Evolutionary conservation across 2,888 invertebrate genomes (phyloP), one percentile per base, ranked within the genome.

Genomic region (Chydorus sphaericus): DNA sequence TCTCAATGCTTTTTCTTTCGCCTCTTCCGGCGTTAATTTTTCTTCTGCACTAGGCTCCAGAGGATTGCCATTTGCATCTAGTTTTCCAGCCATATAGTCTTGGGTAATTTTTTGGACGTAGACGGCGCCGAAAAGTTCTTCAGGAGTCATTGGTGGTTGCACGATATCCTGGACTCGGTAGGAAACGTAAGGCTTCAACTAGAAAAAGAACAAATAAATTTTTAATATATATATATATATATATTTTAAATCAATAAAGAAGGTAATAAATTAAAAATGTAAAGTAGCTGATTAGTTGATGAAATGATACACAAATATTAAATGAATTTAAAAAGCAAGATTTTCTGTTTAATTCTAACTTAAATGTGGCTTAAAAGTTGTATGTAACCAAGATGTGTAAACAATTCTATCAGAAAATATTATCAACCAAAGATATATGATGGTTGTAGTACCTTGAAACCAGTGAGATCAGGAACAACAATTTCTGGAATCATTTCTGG

Each of bases 111-210:
- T 89, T 55, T 77, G 69, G 1, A 81, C 80, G 66, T 93, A 93
- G 0, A 88, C 74, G 1, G 81, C 81, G 65, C 87, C 77, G 66
- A 90, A 90, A 48, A 94, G 73, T 70, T 87, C 83, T 66, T 85
- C 68, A 0, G 92, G 75, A 1, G 90, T 91, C 63, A 91, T 90
- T 70, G 85, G 82, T 1, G 81, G 77, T 67, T 91, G 88, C 11
- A 75, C 69, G 0, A 92, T 79, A 57, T 87, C 81, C 3, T 79
- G 76, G 0, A 79, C 77, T 69, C 79, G 80, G 69, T 96, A 97
- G 0, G 93, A 88, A 0, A 97, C 96, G 65, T 98, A 98, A 0
- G 97, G 92, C 69, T 90, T 91, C 20, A 98, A 71, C 71, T 81
- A 68, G 54, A 74, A 73, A 60, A 62, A 58, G 62, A 61, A 62